A percentile compares a stretch with the other conserved stretches of the same genome.
Conservation (phyloP, 2,888 invertebrate genomes). For the Macrosoma leucophasiata region DNA sequence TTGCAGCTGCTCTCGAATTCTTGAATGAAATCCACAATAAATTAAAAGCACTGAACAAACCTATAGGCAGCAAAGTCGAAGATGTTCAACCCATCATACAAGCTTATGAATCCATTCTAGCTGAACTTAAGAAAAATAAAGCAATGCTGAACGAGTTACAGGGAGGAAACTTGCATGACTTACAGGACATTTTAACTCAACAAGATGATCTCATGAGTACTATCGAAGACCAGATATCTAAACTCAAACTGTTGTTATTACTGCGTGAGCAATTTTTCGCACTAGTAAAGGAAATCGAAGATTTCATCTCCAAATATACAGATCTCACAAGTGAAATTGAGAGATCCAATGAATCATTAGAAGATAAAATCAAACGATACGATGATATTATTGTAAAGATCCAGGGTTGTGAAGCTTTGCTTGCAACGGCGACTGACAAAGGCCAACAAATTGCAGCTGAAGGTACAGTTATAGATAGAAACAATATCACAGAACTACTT, state of each 20-base stretch:
- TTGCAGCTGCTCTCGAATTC: slow-evolving; percentile 87
- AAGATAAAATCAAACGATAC: slow-evolving; percentile 91
- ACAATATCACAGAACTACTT: slow-evolving; percentile 90
- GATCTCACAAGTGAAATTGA: slow-evolving; percentile 91
- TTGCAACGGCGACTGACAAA: slow-evolving; percentile 92
- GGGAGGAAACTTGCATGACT: slow-evolving; percentile 83
- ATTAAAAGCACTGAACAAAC: slow-evolving; percentile 87
- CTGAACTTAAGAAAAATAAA: slow-evolving; percentile 86
- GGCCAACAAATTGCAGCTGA: slow-evolving; percentile 95
- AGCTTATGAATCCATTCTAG: slow-evolving; percentile 85
- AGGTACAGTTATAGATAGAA: slow-evolving; percentile 90
- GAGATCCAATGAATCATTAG: slow-evolving; percentile 85
- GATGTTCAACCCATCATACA: slow-evolving; percentile 90
- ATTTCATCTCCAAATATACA: slow-evolving; percentile 90
- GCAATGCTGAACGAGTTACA: slow-evolving; percentile 85
- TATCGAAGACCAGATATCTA: slow-evolving; percentile 90
- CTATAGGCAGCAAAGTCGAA: slow-evolving; percentile 90
- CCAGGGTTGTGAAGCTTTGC: slow-evolving; percentile 91
- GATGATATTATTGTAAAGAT: slow-evolving; percentile 90
- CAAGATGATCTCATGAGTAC: slow-evolving; percentile 91
- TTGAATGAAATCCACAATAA: slow-evolving; percentile 89
- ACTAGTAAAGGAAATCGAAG: slow-evolving; percentile 89
- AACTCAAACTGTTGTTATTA: slow-evolving; percentile 84
- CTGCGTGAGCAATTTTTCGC: slow-evolving; percentile 92
- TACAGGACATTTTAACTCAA: slow-evolving; percentile 85